Evolutionary conservation across 2,797 vertebrate genomes (phyloP).

Genomic region (Limosa lapponica): DNA sequence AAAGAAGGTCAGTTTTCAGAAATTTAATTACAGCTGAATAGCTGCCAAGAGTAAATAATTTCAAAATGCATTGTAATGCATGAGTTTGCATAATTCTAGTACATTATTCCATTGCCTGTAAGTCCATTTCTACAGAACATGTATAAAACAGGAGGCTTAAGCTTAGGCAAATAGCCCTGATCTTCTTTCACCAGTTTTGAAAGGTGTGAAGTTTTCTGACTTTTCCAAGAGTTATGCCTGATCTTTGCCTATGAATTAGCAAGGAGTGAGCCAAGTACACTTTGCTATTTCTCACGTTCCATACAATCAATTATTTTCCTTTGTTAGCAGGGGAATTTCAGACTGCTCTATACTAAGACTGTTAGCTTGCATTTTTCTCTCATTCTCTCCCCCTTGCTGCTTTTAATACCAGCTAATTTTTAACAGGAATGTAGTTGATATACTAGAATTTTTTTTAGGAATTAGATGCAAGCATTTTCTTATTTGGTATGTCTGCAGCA

Average conservation of each 20-base stretch:
- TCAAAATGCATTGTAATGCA: background rate
- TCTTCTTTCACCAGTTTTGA: background rate
- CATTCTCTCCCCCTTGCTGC: background rate
- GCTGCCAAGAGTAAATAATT: conserved; percentile 30
- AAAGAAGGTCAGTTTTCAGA: background rate
- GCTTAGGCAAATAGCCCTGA: background rate
- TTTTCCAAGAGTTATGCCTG: background rate
- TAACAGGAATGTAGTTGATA: background rate
- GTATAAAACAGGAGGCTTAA: background rate
- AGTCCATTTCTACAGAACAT: background rate
- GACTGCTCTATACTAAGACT: background rate
- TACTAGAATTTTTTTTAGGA: background rate
- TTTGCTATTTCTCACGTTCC: background rate
- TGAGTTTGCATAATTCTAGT: conserved; percentile 5
- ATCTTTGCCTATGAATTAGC: background rate
- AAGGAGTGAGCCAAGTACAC: background rate
- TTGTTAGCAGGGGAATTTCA: background rate
- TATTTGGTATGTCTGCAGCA: background rate
- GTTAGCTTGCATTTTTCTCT: background rate
- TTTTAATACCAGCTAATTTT: background rate
- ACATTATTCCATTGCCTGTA: background rate
- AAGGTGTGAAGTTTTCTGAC: background rate
- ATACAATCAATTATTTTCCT: background rate
- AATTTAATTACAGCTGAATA: conserved; percentile 18
- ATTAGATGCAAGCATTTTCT: background rate